Evolutionary conservation across 2,888 invertebrate species (phyloP).

Genomic region (Nebria salina): DNA sequence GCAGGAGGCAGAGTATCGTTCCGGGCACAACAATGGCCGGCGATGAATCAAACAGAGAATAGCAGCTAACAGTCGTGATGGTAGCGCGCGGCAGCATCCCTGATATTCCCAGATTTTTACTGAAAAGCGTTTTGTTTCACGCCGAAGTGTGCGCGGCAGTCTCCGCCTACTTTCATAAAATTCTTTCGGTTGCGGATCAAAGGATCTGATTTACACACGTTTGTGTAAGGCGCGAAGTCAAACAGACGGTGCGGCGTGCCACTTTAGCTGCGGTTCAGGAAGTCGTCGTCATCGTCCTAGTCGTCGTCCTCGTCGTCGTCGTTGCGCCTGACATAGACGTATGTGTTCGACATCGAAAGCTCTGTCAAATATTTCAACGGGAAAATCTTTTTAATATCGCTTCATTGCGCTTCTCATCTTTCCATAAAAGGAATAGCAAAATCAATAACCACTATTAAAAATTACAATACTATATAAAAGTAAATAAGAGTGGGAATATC

Average conservation of each 20-base stretch:
- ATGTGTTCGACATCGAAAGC: background rate
- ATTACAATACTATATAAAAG: too few species aligned
- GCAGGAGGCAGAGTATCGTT: too few species aligned
- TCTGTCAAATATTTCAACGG: background rate
- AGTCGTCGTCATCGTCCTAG: too few species aligned
- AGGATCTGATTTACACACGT: slow-evolving; percentile 43
- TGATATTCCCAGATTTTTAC: slow-evolving; percentile 35
- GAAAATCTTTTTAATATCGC: background rate
- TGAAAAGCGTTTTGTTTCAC: slow-evolving; percentile 24
- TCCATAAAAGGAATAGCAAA: too few species aligned
- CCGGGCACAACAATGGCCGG: slow-evolving; percentile 7
- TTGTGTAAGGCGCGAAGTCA: slow-evolving; percentile 43
- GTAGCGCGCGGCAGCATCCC: slow-evolving; percentile 7
- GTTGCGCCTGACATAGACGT: too few species aligned
- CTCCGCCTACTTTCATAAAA: slow-evolving; percentile 38
- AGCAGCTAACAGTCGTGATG: background rate
- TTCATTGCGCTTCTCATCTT: too few species aligned
- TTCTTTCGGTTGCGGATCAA: slow-evolving; percentile 38
- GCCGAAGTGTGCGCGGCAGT: background rate
- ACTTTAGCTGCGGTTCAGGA: background rate
- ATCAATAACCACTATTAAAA: too few species aligned
- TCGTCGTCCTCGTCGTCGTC: too few species aligned
- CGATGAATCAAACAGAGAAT: slow-evolving; percentile 3
- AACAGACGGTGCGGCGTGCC: slow-evolving; percentile 25
- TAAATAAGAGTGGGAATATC: too few species aligned